Evolutionary conservation across 1,140 invertebrate genomes (phyloP).

Genomic region (Halictus rubicundus): DNA sequence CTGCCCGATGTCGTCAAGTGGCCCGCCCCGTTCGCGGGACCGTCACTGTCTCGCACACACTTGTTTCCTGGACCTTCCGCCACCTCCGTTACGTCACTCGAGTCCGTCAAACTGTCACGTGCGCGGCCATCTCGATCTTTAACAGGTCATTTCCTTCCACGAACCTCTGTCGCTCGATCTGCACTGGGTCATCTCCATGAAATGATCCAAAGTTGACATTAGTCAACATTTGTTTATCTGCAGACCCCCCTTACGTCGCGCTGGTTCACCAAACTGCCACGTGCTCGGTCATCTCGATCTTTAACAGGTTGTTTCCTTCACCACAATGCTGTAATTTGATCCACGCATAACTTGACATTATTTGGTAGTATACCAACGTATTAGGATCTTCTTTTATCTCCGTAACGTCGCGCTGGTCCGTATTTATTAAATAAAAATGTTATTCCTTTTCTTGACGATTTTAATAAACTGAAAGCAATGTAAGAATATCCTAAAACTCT

Average conservation of each 20-base stretch:
- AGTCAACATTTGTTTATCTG: no score
- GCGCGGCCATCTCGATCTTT: constrained; percentile 25
- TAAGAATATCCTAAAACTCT: no score
- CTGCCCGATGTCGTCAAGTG: constrained; percentile 65
- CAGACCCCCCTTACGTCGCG: constrained; percentile 61
- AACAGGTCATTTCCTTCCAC: constrained; percentile 6
- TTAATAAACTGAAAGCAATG: no score
- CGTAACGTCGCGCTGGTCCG: no score
- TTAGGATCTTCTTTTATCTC: no score
- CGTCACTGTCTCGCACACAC: constrained; percentile 61
- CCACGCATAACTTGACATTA: no score
- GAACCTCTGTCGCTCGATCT: neutral
- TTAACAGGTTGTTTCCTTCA: constrained; percentile 8
- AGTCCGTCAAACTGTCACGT: constrained; percentile 59
- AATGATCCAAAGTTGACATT: no score
- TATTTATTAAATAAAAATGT: no score
- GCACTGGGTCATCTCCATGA: no score
- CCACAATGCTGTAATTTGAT: no score
- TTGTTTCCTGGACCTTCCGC: constrained; percentile 62
- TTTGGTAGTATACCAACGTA: no score
- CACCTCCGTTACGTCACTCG: constrained; percentile 60
- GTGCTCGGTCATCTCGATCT: constrained; percentile 36
- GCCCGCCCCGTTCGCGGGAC: constrained; percentile 65
- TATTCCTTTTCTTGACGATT: no score
- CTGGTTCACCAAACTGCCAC: constrained; percentile 52